A percentile compares a stretch with the other conserved stretches of the same genome.
Conservation (phyloP, 1,140 invertebrate genomes). For the Euschistus heros region DNA sequence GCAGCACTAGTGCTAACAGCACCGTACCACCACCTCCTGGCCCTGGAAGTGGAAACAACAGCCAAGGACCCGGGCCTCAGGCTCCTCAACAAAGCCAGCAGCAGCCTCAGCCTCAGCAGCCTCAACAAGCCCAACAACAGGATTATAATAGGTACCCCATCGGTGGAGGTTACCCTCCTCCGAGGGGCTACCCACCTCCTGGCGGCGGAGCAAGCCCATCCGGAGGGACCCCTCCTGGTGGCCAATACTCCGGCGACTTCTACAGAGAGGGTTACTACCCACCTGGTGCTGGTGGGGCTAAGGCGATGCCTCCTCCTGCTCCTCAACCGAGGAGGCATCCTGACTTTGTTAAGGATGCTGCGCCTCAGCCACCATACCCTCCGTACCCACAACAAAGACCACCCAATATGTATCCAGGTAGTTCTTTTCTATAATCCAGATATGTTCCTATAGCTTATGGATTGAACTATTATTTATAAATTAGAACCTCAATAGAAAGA, state of each 20-base stretch:
- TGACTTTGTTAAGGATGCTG: conserved; percentile 72
- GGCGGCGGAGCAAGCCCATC: not conserved
- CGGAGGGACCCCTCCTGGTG: not conserved
- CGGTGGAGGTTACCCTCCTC: conserved; percentile 28
- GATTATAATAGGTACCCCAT: conserved; percentile 23
- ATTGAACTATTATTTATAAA: too few relatives aligned
- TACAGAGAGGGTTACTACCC: conserved; percentile 45
- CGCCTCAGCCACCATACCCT: conserved; percentile 33
- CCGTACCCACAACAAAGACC: conserved; percentile 46
- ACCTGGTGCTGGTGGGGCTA: conserved; percentile 36
- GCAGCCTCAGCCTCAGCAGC: not conserved
- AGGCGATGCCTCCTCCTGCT: conserved; percentile 53
- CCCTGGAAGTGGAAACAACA: not conserved
- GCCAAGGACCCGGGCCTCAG: not conserved
- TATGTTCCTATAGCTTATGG: too few relatives aligned
- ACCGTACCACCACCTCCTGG: not conserved
- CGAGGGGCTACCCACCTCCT: conserved; percentile 27
- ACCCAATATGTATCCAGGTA: conserved; percentile 40
- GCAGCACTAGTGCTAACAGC: conserved; percentile 12
- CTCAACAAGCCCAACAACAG: conserved; percentile 1
- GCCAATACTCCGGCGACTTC: conserved; percentile 39
- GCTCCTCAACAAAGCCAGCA: not conserved
- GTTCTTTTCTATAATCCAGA: too few relatives aligned
- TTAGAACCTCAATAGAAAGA: too few relatives aligned
- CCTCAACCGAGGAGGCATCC: conserved; percentile 67